Percentiles rank a stretch among this genome's conserved stretches.
Evolutionary conservation across 2,888 invertebrate genomes (phyloP).

Genomic region (Ophion ventricosus): DNA sequence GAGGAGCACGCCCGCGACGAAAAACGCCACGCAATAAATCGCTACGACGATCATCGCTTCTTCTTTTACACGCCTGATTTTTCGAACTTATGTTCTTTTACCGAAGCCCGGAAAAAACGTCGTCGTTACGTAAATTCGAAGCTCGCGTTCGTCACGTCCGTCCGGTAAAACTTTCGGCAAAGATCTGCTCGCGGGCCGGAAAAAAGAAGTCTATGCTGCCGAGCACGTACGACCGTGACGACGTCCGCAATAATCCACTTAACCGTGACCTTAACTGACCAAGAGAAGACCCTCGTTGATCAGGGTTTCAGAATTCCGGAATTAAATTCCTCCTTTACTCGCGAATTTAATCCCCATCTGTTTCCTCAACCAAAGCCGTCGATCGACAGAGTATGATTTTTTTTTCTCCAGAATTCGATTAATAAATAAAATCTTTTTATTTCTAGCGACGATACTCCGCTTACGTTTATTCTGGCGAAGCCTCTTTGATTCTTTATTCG

Average conservation of each 20-base stretch:
- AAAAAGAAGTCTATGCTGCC: constrained; percentile 19
- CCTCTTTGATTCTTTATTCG: background rate
- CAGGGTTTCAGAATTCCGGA: constrained; percentile 38
- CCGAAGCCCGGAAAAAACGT: background rate
- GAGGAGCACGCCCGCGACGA: constrained; percentile 79
- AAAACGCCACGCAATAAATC: constrained; percentile 80
- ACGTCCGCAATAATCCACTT: constrained; percentile 74
- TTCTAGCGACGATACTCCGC: background rate
- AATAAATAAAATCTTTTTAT: background rate
- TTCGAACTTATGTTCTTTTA: background rate
- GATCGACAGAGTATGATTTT: background rate
- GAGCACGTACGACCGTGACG: constrained; percentile 53
- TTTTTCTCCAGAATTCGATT: background rate
- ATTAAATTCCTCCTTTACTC: constrained; percentile 36
- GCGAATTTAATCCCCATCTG: constrained; percentile 58
- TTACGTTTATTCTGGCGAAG: background rate
- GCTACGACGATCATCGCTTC: constrained; percentile 80
- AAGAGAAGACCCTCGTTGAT: constrained; percentile 60
- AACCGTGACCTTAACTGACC: constrained; percentile 78
- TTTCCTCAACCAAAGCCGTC: background rate
- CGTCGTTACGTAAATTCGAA: background rate
- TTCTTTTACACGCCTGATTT: background rate
- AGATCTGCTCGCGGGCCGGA: constrained; percentile 18
- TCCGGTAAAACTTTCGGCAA: background rate
- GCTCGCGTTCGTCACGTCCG: constrained; percentile 15